phyloP scores from a whole-genome alignment of 2,888 invertebrate genomes.

The Acleris emargana region DNA sequence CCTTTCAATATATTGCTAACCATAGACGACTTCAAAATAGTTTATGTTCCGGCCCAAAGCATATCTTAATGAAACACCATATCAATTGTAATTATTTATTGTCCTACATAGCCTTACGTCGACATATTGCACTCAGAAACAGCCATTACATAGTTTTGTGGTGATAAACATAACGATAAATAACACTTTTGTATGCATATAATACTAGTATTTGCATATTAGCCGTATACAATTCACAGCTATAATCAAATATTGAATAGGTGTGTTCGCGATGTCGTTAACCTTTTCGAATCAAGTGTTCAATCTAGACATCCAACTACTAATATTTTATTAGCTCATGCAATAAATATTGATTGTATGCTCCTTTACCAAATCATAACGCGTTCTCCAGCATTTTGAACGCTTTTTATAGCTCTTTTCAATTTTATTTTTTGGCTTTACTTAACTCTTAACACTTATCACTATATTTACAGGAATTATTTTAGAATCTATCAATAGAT shows the following conservation, averaged over 20 bases:
- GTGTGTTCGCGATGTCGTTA: not conserved
- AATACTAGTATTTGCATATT: conserved; percentile 4
- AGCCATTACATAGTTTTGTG: conserved; percentile 42
- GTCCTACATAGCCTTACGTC: conserved; percentile 44
- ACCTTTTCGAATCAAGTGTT: conserved; percentile 2
- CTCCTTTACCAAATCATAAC: conserved; percentile 7
- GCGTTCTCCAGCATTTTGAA: not conserved
- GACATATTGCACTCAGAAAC: conserved; percentile 67
- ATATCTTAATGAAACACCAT: conserved; percentile 26
- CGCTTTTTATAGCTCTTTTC: conserved; percentile 5
- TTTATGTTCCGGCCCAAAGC: no score
- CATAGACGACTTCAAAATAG: not conserved
- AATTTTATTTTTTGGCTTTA: conserved; percentile 2
- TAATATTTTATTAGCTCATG: not conserved
- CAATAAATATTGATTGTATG: conserved; percentile 13
- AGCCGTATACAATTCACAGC: not conserved
- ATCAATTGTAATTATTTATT: conserved; percentile 44
- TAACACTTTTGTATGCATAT: conserved; percentile 28
- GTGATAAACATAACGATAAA: conserved; percentile 44
- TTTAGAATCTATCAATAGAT: not conserved
- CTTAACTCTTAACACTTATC: conserved; percentile 3
- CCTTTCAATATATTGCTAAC: not conserved
- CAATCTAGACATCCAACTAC: not conserved
- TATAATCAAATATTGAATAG: conserved; percentile 17
- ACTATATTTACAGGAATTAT: conserved; percentile 33